Conservation (phyloP, 2,888 invertebrate genomes). For the Conus canariensis region DNA sequence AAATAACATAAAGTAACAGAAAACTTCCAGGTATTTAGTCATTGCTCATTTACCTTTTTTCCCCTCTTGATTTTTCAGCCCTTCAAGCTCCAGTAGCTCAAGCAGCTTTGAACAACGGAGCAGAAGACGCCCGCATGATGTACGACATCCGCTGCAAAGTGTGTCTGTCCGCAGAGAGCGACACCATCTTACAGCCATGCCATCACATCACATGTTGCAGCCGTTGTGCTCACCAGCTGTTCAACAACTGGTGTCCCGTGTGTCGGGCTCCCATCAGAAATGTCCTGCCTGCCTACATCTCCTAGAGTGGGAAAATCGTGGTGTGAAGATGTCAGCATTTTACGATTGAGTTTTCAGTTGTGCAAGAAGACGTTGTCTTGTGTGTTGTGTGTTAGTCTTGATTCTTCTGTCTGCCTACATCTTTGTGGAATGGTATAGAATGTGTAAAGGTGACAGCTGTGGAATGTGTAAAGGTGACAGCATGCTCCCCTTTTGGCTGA, state of each 20-base stretch:
- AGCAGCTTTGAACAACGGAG: neutral
- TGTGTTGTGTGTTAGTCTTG: neutral
- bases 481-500: no score
- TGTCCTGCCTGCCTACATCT: neutral
- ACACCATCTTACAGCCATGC: slow-evolving; percentile 22
- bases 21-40: no score
- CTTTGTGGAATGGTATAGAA: no score
- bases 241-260: slow-evolving; percentile 16
- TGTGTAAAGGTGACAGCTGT: no score
- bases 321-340: no score
- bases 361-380: neutral
- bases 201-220: slow-evolving; percentile 24
- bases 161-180: slow-evolving; percentile 23
- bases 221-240: slow-evolving; percentile 17
- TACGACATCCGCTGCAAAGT: slow-evolving; percentile 31
- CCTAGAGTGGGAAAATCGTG: neutral
- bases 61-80: neutral
- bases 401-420: no score
- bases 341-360: neutral
- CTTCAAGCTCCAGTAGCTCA: slow-evolving; percentile 4
- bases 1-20: no score
- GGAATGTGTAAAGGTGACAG: no score
- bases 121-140: neutral
- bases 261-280: neutral
- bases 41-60: no score